A percentile compares a stretch with the other conserved stretches of the same genome.
phyloP scores from a whole-genome alignment of 2,888 invertebrate species.

The Nezara viridula region DNA sequence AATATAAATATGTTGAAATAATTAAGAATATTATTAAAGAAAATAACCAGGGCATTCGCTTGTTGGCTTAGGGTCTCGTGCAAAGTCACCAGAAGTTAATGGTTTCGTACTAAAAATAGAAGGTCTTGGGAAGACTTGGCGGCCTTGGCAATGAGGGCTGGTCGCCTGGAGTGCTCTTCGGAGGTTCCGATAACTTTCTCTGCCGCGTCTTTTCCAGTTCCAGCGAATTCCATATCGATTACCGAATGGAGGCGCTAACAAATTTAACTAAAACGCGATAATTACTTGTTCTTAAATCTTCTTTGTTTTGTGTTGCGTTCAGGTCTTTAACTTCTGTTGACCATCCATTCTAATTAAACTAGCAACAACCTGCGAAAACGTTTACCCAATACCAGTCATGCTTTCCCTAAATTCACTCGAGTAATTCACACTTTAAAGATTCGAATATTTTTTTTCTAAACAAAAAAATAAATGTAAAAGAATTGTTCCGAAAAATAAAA shows the following conservation, averaged over 20 bases:
- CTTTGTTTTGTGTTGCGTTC: not conserved
- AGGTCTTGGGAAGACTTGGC: not conserved
- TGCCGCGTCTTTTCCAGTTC: not conserved
- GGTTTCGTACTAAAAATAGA: slow-evolving; percentile 2
- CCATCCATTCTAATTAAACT: not conserved
- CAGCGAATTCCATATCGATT: not conserved
- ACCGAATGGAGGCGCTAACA: not conserved
- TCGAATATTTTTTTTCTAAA: not conserved
- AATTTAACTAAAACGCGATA: not conserved
- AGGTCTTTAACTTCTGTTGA: not conserved
- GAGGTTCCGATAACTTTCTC: not conserved
- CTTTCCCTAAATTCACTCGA: not conserved
- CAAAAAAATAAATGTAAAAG: not conserved
- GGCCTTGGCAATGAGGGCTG: slow-evolving; percentile 30
- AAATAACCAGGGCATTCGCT: not conserved
- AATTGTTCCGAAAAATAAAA: not conserved
- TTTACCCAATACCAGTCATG: not conserved
- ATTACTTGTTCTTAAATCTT: not conserved
- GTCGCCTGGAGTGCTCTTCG: not conserved
- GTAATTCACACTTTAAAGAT: not conserved
- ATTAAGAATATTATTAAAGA: not conserved
- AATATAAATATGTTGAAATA: no score
- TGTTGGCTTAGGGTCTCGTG: not conserved
- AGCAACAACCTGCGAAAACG: not conserved
- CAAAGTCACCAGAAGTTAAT: not conserved